Conservation (phyloP, 2,113 vertebrate species). For the Osmerus eperlanus region DNA sequence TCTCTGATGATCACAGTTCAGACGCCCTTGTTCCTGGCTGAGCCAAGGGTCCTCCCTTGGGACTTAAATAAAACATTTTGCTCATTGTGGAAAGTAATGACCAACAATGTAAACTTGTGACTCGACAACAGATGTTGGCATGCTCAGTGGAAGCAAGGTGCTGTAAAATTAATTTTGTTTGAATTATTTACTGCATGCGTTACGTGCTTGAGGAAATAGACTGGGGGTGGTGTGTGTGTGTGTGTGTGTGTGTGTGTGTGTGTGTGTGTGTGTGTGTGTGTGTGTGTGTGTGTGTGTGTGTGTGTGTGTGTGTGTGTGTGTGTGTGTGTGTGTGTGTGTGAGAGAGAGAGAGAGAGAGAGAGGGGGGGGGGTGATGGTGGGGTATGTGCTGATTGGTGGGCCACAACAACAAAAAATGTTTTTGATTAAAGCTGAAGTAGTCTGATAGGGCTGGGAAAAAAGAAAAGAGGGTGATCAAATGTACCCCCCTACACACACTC, state of each 20-base stretch:
- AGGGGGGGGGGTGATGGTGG: neutral
- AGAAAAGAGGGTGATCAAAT: slow-evolving; percentile 72
- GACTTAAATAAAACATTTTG: slow-evolving; percentile 83
- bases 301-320: too few species aligned
- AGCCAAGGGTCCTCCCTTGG: slow-evolving; percentile 71
- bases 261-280: too few species aligned
- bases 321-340: too few species aligned
- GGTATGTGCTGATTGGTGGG: slow-evolving; percentile 56
- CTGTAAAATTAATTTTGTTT: slow-evolving; percentile 79
- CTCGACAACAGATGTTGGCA: slow-evolving; percentile 83
- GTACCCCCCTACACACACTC: slow-evolving; percentile 38
- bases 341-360: neutral
- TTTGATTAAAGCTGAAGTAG: slow-evolving; percentile 77
- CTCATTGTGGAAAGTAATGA: slow-evolving; percentile 84
- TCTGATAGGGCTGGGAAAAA: slow-evolving; percentile 62
- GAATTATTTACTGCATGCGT: slow-evolving; percentile 83
- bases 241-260: too few species aligned
- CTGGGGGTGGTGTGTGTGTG: slow-evolving; percentile 22
- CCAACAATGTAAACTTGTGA: slow-evolving; percentile 77
- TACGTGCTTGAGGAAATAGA: slow-evolving; percentile 79
- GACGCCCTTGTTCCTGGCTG: slow-evolving; percentile 69
- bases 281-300: too few species aligned
- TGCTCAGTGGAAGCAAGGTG: slow-evolving; percentile 75
- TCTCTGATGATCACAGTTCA: slow-evolving; percentile 77
- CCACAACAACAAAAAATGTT: slow-evolving; percentile 74